Evolutionary conservation across 2,797 vertebrate species (phyloP), one percentile per base, ranked within the genome.

Genomic region (Salmo trutta): DNA sequence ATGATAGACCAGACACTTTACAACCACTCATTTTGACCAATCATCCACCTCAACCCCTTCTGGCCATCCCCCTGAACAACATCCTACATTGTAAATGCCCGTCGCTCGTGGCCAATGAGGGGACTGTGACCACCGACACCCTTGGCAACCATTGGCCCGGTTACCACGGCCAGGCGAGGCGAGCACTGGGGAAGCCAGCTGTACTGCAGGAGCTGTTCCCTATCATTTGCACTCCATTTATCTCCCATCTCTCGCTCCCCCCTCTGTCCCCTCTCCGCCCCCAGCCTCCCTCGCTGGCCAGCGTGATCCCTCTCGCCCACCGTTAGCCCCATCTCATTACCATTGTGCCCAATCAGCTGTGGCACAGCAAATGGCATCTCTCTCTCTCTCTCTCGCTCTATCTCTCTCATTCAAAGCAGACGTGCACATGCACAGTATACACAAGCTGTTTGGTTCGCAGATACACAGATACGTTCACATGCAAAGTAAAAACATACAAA

Each of bases 211-310:
- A 93, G 91, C 90, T 85, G 84, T 79, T 93, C 90, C 79, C 90
- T 91, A 91, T 92, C 91, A 90, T 94, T 92, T 93, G 91, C 90
- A 92, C 90, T 91, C 93, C 92, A 93, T 95, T 93, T 92, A 88
- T 91, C 85, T 81, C 83, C 80, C 82, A 79, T 84, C 56, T 80
- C 80, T 59, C 2, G 41, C 19, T 69, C 54, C 54, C 53, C 27
- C 52, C 53, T 59, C 31, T 16, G 52, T 19, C n/a, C 71, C 15
- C 27, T 31, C 16, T 68, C 79, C 56, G 10, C 69, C 33, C 16
- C 33, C 16, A 33, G 21, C 67, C 67, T n/a, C 31, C 67, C 67
- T 69, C 10, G 2, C 64, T 41, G 17, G 8, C n/a, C 36, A 47
- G 41, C 10, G 41, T 47, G 41, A 8, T 47, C 41, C 41, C 8